Conservation (phyloP, 2,888 invertebrate species). For the Alcis repandata region DNA sequence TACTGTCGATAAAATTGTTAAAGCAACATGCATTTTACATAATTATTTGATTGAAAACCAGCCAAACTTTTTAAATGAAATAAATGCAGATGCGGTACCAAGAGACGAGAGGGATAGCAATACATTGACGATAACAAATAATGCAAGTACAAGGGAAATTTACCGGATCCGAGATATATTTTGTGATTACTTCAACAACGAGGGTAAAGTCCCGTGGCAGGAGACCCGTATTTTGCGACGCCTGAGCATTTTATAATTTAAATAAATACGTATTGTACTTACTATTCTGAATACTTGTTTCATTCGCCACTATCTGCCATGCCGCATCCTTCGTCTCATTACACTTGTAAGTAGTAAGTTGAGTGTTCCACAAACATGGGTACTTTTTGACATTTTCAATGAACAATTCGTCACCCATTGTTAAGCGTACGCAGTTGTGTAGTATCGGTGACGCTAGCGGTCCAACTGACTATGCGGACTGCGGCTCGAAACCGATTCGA, state of each 20-base stretch:
- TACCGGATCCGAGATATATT: slow-evolving; percentile 31
- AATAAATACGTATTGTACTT: slow-evolving; percentile 10
- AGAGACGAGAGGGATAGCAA: slow-evolving; percentile 7
- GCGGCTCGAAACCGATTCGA: slow-evolving; percentile 13
- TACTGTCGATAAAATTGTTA: slow-evolving; percentile 33
- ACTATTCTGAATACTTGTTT: background rate
- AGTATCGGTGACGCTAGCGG: slow-evolving; percentile 1
- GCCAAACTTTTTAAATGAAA: slow-evolving; percentile 25
- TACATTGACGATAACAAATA: slow-evolving; percentile 15
- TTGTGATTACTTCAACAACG: slow-evolving; percentile 29
- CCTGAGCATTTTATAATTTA: background rate
- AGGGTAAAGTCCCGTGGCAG: slow-evolving; percentile 30
- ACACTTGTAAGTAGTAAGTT: background rate
- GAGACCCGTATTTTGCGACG: slow-evolving; percentile 26
- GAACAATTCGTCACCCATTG: slow-evolving; percentile 10
- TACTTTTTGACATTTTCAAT: slow-evolving; percentile 14
- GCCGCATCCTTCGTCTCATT: slow-evolving; percentile 2
- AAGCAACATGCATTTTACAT: slow-evolving; percentile 27
- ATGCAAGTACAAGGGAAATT: slow-evolving; percentile 10
- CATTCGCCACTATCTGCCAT: background rate
- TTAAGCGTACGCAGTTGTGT: slow-evolving; percentile 1
- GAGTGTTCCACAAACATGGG: background rate
- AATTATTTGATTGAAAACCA: slow-evolving; percentile 34
- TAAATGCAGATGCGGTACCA: slow-evolving; percentile 12
- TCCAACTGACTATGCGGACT: background rate